Percentiles rank a stretch among this genome's conserved stretches.
These are phyloP conservation scores for Platycnemis pennipes DNA, from an alignment of 2,888 invertebrate species.

Conservation along the genomic window DNA sequence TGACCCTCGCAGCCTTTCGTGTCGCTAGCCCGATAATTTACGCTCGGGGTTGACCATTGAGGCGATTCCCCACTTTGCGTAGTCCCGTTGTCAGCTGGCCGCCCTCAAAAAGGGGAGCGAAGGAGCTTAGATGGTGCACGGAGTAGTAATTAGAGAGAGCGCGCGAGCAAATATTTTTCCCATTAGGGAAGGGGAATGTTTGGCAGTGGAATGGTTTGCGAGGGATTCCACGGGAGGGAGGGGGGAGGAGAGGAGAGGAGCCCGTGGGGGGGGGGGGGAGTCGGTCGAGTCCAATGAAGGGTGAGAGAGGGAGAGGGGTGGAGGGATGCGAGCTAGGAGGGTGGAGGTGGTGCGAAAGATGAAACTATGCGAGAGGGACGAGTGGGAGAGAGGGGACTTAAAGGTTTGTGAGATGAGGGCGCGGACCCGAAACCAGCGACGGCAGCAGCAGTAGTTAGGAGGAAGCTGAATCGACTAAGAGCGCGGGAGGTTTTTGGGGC, in stretches of 20 bases:
- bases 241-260: neutral
- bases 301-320: neutral
- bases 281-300: constrained; percentile 34
- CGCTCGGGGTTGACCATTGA: neutral
- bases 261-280: neutral
- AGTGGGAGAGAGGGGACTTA: neutral
- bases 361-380: neutral
- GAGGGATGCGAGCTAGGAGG: neutral
- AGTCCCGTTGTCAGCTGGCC: neutral
- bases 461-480: constrained; percentile 61
- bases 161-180: constrained; percentile 18
- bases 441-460: constrained; percentile 49
- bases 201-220: neutral
- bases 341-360: constrained; percentile 19
- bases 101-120: neutral
- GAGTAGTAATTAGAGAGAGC: constrained; percentile 18
- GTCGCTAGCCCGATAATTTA: constrained; percentile 12
- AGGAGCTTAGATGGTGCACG: neutral
- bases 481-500: neutral
- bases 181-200: neutral
- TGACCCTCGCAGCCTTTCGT: neutral
- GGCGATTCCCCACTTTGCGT: neutral
- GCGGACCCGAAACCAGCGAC: neutral
- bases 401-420: neutral
- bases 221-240: neutral